Percentiles rank a stretch among this genome's conserved stretches.
These are phyloP conservation scores for Cordylochernes scorpioides DNA, from an alignment of 2,888 invertebrate genomes.

Conservation along the genomic window DNA sequence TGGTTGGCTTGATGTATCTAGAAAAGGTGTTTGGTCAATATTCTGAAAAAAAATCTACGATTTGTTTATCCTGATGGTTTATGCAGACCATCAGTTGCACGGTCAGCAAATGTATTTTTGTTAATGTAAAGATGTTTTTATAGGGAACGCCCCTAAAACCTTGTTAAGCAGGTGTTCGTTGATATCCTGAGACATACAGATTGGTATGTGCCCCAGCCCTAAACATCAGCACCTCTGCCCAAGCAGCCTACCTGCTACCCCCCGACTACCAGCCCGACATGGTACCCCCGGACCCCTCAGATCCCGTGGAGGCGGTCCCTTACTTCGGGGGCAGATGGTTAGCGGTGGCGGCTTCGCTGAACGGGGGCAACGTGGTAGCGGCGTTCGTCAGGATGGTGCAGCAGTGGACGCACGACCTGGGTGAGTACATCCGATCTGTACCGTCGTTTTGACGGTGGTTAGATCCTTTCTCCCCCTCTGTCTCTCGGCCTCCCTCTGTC, in stretches of 20 bases:
- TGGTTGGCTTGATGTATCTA: too few species aligned
- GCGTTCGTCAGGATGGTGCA: conserved; percentile 47
- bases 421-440: conserved; percentile 19
- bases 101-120: too few species aligned
- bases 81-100: too few species aligned
- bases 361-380: conserved; percentile 52
- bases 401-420: conserved; percentile 49
- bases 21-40: too few species aligned
- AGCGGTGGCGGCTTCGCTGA: conserved; percentile 58
- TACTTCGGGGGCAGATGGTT: conserved; percentile 44
- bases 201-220: conserved; percentile 35
- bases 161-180: too few species aligned
- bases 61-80: too few species aligned
- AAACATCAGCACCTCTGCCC: conserved; percentile 64
- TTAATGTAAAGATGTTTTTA: too few species aligned
- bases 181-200: too few species aligned
- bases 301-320: conserved; percentile 39
- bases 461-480: neutral
- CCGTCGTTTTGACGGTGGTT: neutral
- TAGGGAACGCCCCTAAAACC: too few species aligned
- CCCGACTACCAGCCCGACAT: conserved; percentile 15
- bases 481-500: neutral
- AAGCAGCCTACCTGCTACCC: conserved; percentile 33
- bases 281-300: conserved; percentile 4
- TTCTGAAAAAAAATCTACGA: too few species aligned